A percentile compares a stretch with the other conserved stretches of the same genome.
Evolutionary conservation across 2,888 invertebrate genomes (phyloP).

Genomic region (Camponotus fellah): DNA sequence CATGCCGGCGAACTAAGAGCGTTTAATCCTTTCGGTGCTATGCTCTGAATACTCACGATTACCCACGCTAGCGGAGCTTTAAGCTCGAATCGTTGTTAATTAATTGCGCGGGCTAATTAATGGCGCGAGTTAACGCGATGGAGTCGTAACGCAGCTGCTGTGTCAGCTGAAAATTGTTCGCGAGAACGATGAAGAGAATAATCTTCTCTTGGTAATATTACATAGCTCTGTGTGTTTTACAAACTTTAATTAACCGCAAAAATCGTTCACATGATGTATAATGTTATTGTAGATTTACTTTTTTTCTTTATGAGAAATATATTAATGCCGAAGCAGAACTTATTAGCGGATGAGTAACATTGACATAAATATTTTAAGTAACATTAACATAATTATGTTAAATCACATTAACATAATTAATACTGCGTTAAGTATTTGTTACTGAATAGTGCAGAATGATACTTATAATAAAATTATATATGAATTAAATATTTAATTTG

Average conservation of each 20-base stretch:
- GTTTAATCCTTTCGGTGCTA: slow-evolving; percentile 65
- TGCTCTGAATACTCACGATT: slow-evolving; percentile 44
- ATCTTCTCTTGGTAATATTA: slow-evolving; percentile 1
- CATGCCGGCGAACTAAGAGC: slow-evolving; percentile 55
- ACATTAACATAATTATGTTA: neutral
- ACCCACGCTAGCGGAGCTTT: slow-evolving; percentile 27
- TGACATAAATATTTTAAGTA: neutral
- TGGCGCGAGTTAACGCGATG: slow-evolving; percentile 40
- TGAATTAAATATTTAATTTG: neutral
- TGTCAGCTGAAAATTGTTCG: slow-evolving; percentile 40
- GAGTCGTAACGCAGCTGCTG: slow-evolving; percentile 36
- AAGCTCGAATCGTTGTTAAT: slow-evolving; percentile 48
- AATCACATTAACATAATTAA: neutral
- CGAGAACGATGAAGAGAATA: slow-evolving; percentile 6
- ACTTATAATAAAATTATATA: neutral
- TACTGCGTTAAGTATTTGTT: slow-evolving; percentile 1
- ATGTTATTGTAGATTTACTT: neutral
- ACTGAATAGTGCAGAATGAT: neutral
- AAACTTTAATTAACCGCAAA: slow-evolving; percentile 9
- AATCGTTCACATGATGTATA: neutral
- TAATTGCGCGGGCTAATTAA: slow-evolving; percentile 54
- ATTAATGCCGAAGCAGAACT: slow-evolving; percentile 29
- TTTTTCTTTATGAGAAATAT: neutral
- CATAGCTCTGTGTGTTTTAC: neutral
- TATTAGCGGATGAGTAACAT: neutral